A percentile compares a stretch with the other conserved stretches of the same genome.
phyloP scores from a whole-genome alignment of 2,797 vertebrate genomes.

The Spondyliosoma cantharus region DNA sequence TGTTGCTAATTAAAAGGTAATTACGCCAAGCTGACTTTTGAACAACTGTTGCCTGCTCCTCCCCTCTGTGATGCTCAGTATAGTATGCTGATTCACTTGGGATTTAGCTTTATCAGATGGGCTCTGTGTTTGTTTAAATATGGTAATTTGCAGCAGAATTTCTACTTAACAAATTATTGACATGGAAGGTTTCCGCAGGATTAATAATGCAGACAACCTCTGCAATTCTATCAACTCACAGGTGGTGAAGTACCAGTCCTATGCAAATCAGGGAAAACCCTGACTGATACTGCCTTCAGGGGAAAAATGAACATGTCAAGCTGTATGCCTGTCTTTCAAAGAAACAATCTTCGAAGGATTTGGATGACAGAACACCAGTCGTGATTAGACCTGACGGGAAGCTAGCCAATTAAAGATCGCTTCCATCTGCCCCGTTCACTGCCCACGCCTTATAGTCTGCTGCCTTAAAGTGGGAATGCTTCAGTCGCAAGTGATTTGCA shows the following conservation, averaged over 20 bases:
- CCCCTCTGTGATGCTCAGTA: neutral
- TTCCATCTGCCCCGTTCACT: constrained; percentile 71
- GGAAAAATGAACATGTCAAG: constrained; percentile 68
- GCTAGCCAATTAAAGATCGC: constrained; percentile 78
- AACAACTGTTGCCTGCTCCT: neutral
- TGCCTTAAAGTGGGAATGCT: constrained; percentile 37
- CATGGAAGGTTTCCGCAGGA: constrained; percentile 34
- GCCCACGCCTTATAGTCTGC: constrained; percentile 59
- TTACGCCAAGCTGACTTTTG: neutral
- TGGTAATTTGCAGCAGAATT: constrained; percentile 5
- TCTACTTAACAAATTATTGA: constrained; percentile 13
- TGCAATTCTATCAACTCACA: constrained; percentile 37
- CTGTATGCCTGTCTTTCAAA: constrained; percentile 63
- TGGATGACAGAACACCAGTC: constrained; percentile 76
- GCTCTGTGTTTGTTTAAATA: constrained; percentile 13
- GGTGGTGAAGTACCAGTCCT: constrained; percentile 30
- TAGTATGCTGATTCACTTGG: neutral
- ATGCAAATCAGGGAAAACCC: constrained; percentile 60
- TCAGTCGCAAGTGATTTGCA: constrained; percentile 67
- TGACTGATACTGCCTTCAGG: constrained; percentile 60
- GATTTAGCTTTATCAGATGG: neutral
- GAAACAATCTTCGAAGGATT: constrained; percentile 72
- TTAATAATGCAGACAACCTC: constrained; percentile 45
- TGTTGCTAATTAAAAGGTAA: neutral
- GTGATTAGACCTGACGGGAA: constrained; percentile 76